Evolutionary conservation across 2,797 vertebrate genomes (phyloP).

Genomic region (Galagoides demidoff): DNA sequence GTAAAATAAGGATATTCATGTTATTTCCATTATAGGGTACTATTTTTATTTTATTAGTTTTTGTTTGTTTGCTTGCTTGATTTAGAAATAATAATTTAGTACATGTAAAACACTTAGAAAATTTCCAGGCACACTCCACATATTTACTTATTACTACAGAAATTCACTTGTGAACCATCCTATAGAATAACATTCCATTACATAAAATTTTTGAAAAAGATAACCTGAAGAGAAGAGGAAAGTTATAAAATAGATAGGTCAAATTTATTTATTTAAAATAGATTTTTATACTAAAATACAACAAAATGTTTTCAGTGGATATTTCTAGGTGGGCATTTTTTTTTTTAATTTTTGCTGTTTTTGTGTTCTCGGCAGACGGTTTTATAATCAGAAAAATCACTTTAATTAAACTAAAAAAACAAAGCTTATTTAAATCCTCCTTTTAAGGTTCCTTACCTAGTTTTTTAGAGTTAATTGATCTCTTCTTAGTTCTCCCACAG

Average conservation of each 20-base stretch:
- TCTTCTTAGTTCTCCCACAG: neutral
- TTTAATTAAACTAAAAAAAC: neutral
- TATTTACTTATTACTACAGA: neutral
- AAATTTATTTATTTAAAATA: conserved; percentile 7
- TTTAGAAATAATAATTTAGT: conserved; percentile 32
- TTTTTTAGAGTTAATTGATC: neutral
- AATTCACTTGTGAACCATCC: neutral
- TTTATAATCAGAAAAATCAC: conserved; percentile 32
- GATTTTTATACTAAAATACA: neutral
- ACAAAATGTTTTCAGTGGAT: conserved; percentile 26
- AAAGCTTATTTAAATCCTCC: neutral
- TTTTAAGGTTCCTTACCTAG: neutral
- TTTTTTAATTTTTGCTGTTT: neutral
- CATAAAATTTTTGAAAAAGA: neutral
- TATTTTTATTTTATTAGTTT: conserved; percentile 27
- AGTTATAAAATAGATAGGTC: neutral
- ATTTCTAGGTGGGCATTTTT: neutral
- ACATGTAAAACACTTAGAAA: neutral
- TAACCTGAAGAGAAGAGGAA: neutral
- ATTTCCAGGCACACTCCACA: neutral
- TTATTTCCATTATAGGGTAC: neutral
- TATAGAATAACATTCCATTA: neutral
- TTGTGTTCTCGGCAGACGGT: neutral
- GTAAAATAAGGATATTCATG: neutral
- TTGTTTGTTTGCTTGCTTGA: neutral